Evolutionary conservation across 2,113 vertebrate species (phyloP), one percentile per base, ranked within the genome.

Genomic region (Xiphophorus maculatus): DNA sequence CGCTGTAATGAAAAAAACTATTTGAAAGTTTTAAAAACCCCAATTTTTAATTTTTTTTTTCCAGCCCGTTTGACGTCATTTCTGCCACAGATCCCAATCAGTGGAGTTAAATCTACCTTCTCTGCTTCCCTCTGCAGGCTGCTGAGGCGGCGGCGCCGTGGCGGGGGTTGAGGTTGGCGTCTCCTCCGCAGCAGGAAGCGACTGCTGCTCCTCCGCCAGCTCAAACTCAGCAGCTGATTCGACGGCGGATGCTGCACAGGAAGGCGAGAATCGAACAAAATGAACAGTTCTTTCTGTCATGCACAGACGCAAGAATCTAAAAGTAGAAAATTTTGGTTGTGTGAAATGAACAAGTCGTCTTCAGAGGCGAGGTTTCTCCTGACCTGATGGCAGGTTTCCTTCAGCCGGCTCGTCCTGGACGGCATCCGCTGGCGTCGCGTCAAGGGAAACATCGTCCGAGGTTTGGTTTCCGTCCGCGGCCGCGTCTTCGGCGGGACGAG

Each of bases 61-160:
- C 40, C 14, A 15, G 40, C 40, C 14, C 15, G 4, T 37, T 64
- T 63, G 35, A 19, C 25, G 10, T 28, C 14, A 32, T 63, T n/a
- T 4, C 27, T 42, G 28, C 25, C 6, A n/a, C n/a, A 3, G 29
- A 33, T 62, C 22, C 0, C 0, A 15, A 33, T 29, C 33, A 67
- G 44, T 27, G 12, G 37, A 60, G 32, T 48, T 74, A 32, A 25
- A 40, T 8, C 22, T 84, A 89, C 90, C 86, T 87, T 77, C 68
- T 70, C 22, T 28, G 48, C 22, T 81, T 32, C 74, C 77, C 80
- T 63, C 29, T 4, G 30, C 28, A 19, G 79, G 74, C 60, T 83
- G 79, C 11, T 83, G 63, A 51, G 48, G 27, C 32, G 69, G 33
- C 8, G 78, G 32, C 29, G 70, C n/a, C 35, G 71, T 42, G 66